These are phyloP conservation scores for Meandrusa payeni DNA, from an alignment of 2,888 invertebrate species.

Conservation along the genomic window DNA sequence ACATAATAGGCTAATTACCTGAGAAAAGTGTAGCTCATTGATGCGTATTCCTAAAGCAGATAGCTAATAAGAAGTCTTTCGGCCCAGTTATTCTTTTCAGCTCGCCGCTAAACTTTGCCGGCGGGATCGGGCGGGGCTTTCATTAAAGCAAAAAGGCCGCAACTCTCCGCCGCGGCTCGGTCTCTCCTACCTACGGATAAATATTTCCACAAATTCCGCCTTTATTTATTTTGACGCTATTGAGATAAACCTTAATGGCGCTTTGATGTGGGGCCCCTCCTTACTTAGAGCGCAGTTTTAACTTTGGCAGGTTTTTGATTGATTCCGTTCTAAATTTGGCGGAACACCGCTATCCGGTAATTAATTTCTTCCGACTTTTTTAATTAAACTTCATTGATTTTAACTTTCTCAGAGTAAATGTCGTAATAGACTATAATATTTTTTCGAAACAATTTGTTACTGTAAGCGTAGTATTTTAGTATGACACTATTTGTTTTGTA, in stretches of 20 bases:
- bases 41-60: slow-evolving; percentile 26
- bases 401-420: neutral
- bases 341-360: slow-evolving; percentile 13
- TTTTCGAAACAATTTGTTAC: too few relatives aligned
- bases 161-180: slow-evolving; percentile 52
- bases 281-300: slow-evolving; percentile 54
- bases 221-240: slow-evolving; percentile 74
- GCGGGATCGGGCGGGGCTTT: slow-evolving; percentile 60
- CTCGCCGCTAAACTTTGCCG: slow-evolving; percentile 58
- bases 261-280: slow-evolving; percentile 70
- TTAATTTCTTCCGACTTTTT: slow-evolving; percentile 17
- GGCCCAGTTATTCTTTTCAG: slow-evolving; percentile 53
- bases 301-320: slow-evolving; percentile 71
- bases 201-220: slow-evolving; percentile 72
- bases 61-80: slow-evolving; percentile 45
- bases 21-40: slow-evolving; percentile 7
- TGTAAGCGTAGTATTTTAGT: too few relatives aligned
- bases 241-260: slow-evolving; percentile 74
- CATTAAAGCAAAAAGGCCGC: slow-evolving; percentile 72
- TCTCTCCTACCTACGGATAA: slow-evolving; percentile 59
- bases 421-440: neutral
- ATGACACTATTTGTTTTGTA: too few relatives aligned
- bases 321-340: slow-evolving; percentile 61
- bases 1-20: slow-evolving; percentile 10
- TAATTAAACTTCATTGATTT: slow-evolving; percentile 5